Evolutionary conservation across 2,113 vertebrate genomes (phyloP).

Genomic region (Pollimyrus isidori): DNA sequence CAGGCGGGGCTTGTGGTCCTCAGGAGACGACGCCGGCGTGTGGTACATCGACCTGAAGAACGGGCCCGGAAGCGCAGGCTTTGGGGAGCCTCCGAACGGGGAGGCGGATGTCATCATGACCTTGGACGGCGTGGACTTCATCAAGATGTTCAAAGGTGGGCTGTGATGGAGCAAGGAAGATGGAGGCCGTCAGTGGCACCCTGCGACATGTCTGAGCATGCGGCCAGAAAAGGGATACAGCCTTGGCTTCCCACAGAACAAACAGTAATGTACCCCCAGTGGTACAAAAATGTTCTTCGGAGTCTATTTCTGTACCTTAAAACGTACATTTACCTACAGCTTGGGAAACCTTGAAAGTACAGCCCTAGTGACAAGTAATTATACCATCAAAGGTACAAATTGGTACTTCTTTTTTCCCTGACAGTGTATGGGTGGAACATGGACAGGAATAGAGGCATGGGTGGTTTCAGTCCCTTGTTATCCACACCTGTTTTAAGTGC

Average conservation of each 20-base stretch:
- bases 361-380: neutral
- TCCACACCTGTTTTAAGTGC: neutral
- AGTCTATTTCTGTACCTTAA: neutral
- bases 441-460: neutral
- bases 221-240: neutral
- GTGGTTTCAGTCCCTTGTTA: neutral
- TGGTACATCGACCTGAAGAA: constrained; percentile 91
- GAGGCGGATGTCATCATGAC: constrained; percentile 80
- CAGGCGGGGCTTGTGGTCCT: neutral
- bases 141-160: constrained; percentile 87
- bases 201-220: neutral
- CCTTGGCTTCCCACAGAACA: neutral
- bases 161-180: neutral
- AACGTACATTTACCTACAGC: neutral
- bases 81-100: constrained; percentile 58
- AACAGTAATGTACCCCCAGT: too few species aligned
- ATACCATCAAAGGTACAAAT: neutral
- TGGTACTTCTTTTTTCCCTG: neutral
- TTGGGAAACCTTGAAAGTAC: neutral
- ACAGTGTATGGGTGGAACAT: neutral
- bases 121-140: constrained; percentile 78
- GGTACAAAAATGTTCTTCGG: neutral
- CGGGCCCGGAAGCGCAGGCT: constrained; percentile 60
- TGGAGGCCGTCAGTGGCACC: neutral
- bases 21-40: constrained; percentile 73